Evolutionary conservation across 1,140 invertebrate genomes (phyloP), one percentile per base, ranked within the genome.

Genomic region (Cephus cinctus): DNA sequence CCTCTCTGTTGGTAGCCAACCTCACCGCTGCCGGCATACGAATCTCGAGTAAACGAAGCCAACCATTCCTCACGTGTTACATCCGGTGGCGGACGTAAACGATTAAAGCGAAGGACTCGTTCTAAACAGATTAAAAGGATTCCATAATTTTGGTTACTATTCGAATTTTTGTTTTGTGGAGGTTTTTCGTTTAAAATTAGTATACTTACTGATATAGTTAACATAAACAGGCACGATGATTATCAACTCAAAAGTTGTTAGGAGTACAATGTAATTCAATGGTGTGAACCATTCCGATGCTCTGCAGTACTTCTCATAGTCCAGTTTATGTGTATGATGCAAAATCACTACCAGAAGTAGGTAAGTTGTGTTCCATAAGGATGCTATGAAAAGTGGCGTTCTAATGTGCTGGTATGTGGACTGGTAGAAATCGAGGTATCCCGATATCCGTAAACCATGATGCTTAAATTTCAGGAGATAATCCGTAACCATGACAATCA

Each of bases 401-500:
- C 80, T 75, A 48, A 82, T 78, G 34, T 81, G 79, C 34, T 78
- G 73, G 57, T 80, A 77, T 3, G 81, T 85, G 4, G 80, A 78
- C 42, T 83, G 80, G 66, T 85, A 83, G 60, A 86, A 86, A 21
- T 86, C 83, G 43, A 86, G 73, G 55, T 86, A 86, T 18, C 84
- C 84, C 56, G 77, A 77, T 47, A 85, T 69, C 40, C 83, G 72
- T 16, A 86, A 63, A 42, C 73, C 65, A 53, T 83, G 77, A 61
- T 86, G 85, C 47, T 73, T 78, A 8, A 60, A 63, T 62, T 81
- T 82, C 1, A 82, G 65, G 35, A 82, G 57, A 53, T 81, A 75
- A 66, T 86, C 83, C 15, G 80, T 65, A 11, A 83, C 65, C 73
- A 82, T 77, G 32, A 84, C 80, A 43, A 83, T 56, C 21, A 84